Evolutionary conservation across 2,797 vertebrate genomes (phyloP), one percentile per base, ranked within the genome.

Genomic region (Carcharodon carcharias): DNA sequence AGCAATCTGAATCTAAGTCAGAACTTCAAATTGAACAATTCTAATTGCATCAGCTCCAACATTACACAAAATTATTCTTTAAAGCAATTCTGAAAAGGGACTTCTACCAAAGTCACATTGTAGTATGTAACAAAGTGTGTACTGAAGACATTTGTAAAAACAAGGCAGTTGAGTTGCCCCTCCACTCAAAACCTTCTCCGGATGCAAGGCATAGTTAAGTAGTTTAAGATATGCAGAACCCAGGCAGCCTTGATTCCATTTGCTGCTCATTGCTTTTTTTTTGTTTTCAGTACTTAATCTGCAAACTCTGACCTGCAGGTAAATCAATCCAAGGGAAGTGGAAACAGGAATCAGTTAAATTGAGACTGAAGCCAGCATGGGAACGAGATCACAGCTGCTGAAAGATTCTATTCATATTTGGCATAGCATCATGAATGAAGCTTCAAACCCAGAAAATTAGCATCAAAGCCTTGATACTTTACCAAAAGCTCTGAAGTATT

Each of bases 321-420:
- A 93, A 93, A 40, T 93, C 28, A 91, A 7, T 35, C 0, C 61
- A 67, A 93, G 21, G 91, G 61, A 67, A 65, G 21, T 93, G 35
- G 18, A 93, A 45, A 93, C n/a, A 67, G n/a, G 45, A 93, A n/a
- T 93, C 91, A 93, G 7, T 63, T 35, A 45, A 21, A 45, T 21
- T 9, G 7, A 93, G 80, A 50, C 18, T 21, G 40, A 1, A 45
- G 56, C 31, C 58, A 92, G 89, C 58, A 63, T 8, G n/a, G 35
- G 58, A 92, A 63, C 35, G 63, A 92, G n/a, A 93, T 93, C 91
- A 93, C 61, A 93, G 91, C 91, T 40, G 61, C 61, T 93, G n/a
- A 67, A 18, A 26, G n/a, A 67, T 67, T 93, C 61, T n/a, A 1
- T 65, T 63, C 61, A 67, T 45, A 93, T 65, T 93, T 93, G 91